These are phyloP conservation scores for Microchirus variegatus DNA, from an alignment of 2,797 vertebrate genomes.

Conservation along the genomic window DNA sequence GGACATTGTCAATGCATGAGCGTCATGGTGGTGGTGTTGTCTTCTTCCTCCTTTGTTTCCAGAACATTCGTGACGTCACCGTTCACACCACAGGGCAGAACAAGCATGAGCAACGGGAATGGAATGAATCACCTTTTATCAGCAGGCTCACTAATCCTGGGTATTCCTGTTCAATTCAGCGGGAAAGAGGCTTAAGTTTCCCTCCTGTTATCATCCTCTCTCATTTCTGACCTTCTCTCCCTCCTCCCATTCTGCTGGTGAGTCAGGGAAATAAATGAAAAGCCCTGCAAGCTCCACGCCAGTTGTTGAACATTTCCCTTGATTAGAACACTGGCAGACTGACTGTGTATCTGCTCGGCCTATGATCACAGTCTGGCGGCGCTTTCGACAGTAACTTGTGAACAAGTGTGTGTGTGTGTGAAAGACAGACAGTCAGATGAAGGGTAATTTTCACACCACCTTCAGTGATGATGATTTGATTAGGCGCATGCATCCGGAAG, in stretches of 20 bases:
- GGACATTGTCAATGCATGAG: too few species aligned
- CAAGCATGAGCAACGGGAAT: too few species aligned
- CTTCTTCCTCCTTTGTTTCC: too few species aligned
- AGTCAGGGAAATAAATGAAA: constrained; percentile 56
- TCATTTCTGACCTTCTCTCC: background rate
- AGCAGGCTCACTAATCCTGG: too few species aligned
- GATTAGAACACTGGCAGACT: constrained; percentile 67
- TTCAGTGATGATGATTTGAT: constrained; percentile 40
- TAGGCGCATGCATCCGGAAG: constrained; percentile 4
- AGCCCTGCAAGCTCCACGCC: constrained; percentile 41
- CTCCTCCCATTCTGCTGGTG: background rate
- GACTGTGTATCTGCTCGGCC: constrained; percentile 44
- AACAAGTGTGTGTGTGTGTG: constrained; percentile 34
- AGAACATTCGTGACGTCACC: too few species aligned
- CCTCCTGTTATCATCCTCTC: constrained; percentile 16
- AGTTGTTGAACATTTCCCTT: constrained; percentile 61
- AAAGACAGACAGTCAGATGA: constrained; percentile 17
- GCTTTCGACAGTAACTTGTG: background rate
- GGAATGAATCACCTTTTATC: too few species aligned
- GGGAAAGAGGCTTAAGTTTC: background rate
- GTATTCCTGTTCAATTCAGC: too few species aligned
- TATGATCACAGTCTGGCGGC: constrained; percentile 25
- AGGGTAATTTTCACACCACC: constrained; percentile 33
- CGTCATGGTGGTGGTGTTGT: too few species aligned
- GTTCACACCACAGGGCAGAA: too few species aligned